Base-by-base conservation (phyloP, 2,113 vertebrate genomes). In the Choloepus hoffmanni region DNA sequence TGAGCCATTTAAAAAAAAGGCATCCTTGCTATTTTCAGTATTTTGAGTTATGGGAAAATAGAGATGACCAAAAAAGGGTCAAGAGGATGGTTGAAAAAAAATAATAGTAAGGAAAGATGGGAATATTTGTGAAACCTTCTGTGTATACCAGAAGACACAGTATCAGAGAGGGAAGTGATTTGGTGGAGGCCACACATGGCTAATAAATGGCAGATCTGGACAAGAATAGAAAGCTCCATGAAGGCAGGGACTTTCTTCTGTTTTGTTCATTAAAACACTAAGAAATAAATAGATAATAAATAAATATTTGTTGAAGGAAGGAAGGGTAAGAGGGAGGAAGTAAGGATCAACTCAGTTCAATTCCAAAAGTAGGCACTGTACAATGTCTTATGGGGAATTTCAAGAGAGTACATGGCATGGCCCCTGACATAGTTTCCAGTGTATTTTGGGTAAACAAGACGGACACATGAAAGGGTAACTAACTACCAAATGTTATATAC, bases 11-110 rank as follows among this genome's bases (percentile, higher is more conserved):
- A 15, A 21, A 14, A 93, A 88, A 90, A 67, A 12, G 33, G 2
- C 6, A 83, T 70, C 73, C 48, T 33, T 85, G 11, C 76, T 95
- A 73, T 48, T 92, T 92, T 95, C 40, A 84, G 74, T 85, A 67
- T 85, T 85, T 77, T 60, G 30, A 95, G 73, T 53, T 89, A 33
- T 48, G 14, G 26, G 63, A 36, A 81, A 82, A 60, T 60, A 87
- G 21, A 60, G 53, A 60, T 79, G 16, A 65, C 23, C 28, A 7
- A 76, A 78, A 55, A 90, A 53, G 78, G 48, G 55, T 78, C 16
- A 11, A 50, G 19, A 92, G 6, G 30, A 60, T 45, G 5, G 28
- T 63, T 78, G 85, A 62, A 43, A 78, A 68, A 92, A 92, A 82
- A 88, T 23, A 89, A 68, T 18, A 83, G 3, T 11, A 95, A 82